A percentile compares a stretch with the other conserved stretches of the same genome.
Evolutionary conservation across 1,140 invertebrate genomes (phyloP).

Genomic region (Heliconius hewitsoni): DNA sequence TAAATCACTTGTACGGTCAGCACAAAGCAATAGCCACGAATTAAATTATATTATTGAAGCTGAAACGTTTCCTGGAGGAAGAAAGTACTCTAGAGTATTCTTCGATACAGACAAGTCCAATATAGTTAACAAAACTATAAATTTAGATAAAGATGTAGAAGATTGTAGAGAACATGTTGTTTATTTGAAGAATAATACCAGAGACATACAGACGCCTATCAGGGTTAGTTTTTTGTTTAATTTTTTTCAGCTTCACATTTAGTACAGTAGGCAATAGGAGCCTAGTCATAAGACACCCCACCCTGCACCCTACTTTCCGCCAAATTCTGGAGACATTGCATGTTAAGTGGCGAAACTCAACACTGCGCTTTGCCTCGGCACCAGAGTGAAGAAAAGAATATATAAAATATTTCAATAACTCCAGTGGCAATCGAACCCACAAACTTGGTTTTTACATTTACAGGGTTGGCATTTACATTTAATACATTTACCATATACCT

Average conservation of each 20-base stretch:
- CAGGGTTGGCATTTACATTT: slow-evolving; percentile 73
- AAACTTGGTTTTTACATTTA: too few relatives aligned
- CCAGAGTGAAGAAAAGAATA: too few relatives aligned
- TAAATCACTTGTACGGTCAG: slow-evolving; percentile 83
- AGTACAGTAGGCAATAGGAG: too few relatives aligned
- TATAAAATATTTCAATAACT: too few relatives aligned
- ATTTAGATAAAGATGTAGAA: slow-evolving; percentile 78
- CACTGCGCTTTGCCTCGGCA: too few relatives aligned
- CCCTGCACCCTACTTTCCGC: too few relatives aligned
- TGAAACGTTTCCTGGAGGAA: slow-evolving; percentile 88
- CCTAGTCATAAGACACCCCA: too few relatives aligned
- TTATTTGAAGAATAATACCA: slow-evolving; percentile 91
- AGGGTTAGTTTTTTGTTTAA: slow-evolving; percentile 60
- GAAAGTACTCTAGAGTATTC: slow-evolving; percentile 91
- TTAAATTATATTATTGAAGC: slow-evolving; percentile 91
- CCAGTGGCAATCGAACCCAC: too few relatives aligned
- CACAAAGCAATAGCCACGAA: slow-evolving; percentile 79
- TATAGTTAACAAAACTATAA: slow-evolving; percentile 83
- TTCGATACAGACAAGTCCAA: slow-evolving; percentile 84
- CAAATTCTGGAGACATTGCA: too few relatives aligned
- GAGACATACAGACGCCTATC: slow-evolving; percentile 92
- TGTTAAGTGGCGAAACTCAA: too few relatives aligned
- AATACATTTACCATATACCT: neutral
- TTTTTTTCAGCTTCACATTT: too few relatives aligned
- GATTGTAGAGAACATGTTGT: slow-evolving; percentile 88